A percentile compares a stretch with the other conserved stretches of the same genome.
These are phyloP conservation scores for Saturnia japonica DNA, from an alignment of 2,888 invertebrate species.

Conservation along the genomic window DNA sequence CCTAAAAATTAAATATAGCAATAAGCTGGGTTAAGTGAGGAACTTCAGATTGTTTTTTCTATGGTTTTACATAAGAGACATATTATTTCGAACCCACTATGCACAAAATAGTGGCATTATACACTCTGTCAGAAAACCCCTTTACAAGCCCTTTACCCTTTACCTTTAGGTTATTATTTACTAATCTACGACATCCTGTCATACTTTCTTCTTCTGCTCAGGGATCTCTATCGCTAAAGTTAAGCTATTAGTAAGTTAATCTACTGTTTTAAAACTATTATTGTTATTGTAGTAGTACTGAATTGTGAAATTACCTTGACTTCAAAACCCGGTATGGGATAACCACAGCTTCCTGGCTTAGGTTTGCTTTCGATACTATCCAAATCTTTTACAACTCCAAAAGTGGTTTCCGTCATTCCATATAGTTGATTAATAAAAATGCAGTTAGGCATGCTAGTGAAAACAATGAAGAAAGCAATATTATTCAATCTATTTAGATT, in stretches of 20 bases:
- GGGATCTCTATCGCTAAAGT: neutral
- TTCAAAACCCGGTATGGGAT: constrained; percentile 3
- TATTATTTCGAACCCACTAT: neutral
- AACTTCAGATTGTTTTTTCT: neutral
- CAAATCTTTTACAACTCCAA: constrained; percentile 10
- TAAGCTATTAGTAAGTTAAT: neutral
- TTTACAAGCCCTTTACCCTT: too few relatives aligned
- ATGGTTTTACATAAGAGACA: neutral
- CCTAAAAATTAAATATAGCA: constrained; percentile 37
- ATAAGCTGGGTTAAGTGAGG: too few relatives aligned
- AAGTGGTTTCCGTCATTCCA: constrained; percentile 10
- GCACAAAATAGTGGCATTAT: too few relatives aligned
- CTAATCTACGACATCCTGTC: neutral
- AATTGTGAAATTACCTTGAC: neutral
- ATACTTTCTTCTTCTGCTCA: neutral
- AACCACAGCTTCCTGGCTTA: constrained; percentile 10
- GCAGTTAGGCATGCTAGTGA: constrained; percentile 7
- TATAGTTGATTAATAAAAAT: constrained; percentile 5
- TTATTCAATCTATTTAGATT: neutral
- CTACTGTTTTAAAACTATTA: neutral
- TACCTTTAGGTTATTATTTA: too few relatives aligned
- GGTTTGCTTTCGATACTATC: constrained; percentile 1
- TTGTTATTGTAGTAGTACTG: neutral
- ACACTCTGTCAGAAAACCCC: neutral
- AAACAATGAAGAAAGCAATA: neutral